Base-by-base conservation (phyloP, 2,113 vertebrate genomes). In the Macquaria australasica region DNA sequence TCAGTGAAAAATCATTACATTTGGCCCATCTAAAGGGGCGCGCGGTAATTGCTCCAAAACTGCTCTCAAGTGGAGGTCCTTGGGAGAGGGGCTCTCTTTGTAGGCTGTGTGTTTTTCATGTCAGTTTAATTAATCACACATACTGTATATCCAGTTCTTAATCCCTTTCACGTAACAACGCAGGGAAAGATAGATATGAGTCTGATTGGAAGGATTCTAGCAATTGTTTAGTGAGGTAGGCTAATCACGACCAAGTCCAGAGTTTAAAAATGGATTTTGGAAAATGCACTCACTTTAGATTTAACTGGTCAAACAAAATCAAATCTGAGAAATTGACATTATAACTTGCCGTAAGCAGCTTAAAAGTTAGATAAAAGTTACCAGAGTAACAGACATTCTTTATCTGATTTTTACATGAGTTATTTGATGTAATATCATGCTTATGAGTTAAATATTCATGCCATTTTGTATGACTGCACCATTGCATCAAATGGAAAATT, bases 1-100 rank as follows among this genome's bases (percentile, higher is more conserved):
- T 87, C 63, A 70, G 60, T 91, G 85, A 91, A 92, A 93, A 94
- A 94, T 92, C 91, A 92, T 94, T 94, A 93, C 83, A 90, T 92
- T 92, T 91, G 84, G 90, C 85, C 73, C 85, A 82, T 92, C 79
- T 77, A 75, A 91, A 74, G 82, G 79, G 78, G 84, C 8, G 31
- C 31, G 68, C 21, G 39, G 86, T 92, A 95, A 94, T 94, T 94
- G 90, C 86, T 93, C 78, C 82, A 85, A 85, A 94, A 86, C 77
- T 84, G 87, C 69, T 86, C 82, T 91, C 81, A 87, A 90, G 86
- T 89, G 87, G 77, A 80, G 88, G 85, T 88, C 68, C 83, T 93
- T 88, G 53, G 71, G 83, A 91, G 83, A 91, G 87, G 80, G 89
- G 73, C 60, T 85, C 73, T 86, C 90, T 87, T 84, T 91, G 81